Conservation (phyloP, 2,113 vertebrate species). For the Carassius gibelio region DNA sequence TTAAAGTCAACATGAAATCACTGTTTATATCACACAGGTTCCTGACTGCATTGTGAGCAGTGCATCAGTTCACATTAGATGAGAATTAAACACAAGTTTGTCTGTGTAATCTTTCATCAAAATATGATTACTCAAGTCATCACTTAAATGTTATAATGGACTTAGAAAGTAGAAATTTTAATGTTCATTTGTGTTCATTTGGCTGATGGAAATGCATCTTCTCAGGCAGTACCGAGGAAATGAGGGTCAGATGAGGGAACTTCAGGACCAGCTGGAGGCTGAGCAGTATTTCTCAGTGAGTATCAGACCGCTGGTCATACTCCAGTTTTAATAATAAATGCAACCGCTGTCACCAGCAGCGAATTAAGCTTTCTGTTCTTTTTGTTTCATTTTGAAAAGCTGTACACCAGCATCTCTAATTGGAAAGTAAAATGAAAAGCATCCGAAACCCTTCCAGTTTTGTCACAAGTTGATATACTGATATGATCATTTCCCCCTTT, state of each 20-base stretch:
- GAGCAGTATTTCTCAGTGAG: conserved; percentile 99
- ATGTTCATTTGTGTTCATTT: too few species aligned
- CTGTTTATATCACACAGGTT: background rate
- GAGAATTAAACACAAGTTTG: background rate
- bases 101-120: background rate
- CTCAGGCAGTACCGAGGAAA: conserved; percentile 96
- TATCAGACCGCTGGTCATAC: background rate
- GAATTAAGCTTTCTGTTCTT: too few species aligned
- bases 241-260: conserved; percentile 98
- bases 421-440: too few species aligned
- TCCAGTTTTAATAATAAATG: background rate
- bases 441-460: too few species aligned
- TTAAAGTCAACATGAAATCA: background rate
- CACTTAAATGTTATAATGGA: background rate
- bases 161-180: background rate
- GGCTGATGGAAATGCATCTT: conserved; percentile 8
- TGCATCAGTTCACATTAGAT: background rate
- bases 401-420: too few species aligned
- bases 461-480: too few species aligned
- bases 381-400: too few species aligned
- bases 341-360: too few species aligned
- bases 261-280: conserved; percentile 98
- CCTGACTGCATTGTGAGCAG: background rate
- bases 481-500: too few species aligned
- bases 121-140: background rate